Evolutionary conservation across 1,140 invertebrate genomes (phyloP).

Genomic region (Micrasema minimum): DNA sequence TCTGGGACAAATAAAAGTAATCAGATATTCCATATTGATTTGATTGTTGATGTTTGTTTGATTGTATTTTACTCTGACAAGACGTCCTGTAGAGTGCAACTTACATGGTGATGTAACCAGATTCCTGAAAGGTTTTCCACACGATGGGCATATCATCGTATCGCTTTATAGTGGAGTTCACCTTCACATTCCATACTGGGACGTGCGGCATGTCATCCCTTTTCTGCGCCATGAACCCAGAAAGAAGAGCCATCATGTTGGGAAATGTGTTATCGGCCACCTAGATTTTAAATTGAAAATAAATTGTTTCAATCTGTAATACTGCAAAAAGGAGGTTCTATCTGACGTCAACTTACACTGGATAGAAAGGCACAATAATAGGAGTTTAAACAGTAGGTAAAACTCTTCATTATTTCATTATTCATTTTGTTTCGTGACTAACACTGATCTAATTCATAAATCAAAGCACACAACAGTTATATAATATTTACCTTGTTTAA

Average conservation of each 20-base stretch:
- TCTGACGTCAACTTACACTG: not conserved
- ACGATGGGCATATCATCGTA: conserved; percentile 76
- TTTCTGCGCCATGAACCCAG: conserved; percentile 59
- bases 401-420: too few relatives aligned
- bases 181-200: conserved; percentile 51
- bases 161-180: conserved; percentile 56
- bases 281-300: conserved; percentile 57
- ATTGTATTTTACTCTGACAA: too few relatives aligned
- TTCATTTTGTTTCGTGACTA: too few relatives aligned
- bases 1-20: too few relatives aligned
- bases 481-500: conserved; percentile 46
- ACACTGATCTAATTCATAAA: too few relatives aligned
- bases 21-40: too few relatives aligned
- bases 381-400: not conserved
- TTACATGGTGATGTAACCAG: conserved; percentile 70
- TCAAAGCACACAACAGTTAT: too few relatives aligned
- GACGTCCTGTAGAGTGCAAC: too few relatives aligned
- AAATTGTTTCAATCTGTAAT: too few relatives aligned
- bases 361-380: not conserved
- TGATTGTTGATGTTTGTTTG: too few relatives aligned
- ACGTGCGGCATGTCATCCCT: conserved; percentile 44
- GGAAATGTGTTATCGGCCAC: conserved; percentile 77
- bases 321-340: too few relatives aligned
- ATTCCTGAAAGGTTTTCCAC: conserved; percentile 72
- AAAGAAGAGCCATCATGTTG: conserved; percentile 72